phyloP scores from a whole-genome alignment of 2,113 vertebrate genomes.

The Scomber japonicus region DNA sequence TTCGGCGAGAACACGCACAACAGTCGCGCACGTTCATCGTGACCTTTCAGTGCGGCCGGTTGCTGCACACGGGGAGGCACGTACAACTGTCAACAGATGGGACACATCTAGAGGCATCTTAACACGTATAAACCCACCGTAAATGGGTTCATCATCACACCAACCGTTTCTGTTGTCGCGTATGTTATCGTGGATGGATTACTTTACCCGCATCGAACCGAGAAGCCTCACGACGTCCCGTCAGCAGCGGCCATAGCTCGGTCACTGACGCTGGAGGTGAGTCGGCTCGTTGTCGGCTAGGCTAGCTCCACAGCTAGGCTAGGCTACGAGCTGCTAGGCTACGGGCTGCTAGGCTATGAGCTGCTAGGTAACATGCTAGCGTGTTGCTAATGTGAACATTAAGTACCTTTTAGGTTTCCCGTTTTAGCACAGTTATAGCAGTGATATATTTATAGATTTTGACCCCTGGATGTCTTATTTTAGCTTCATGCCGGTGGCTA shows the following conservation, averaged over 20 bases:
- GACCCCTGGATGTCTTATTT: fast-evolving
- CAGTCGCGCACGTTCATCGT: constrained; percentile 53
- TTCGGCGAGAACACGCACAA: not conserved
- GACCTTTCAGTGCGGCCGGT: constrained; percentile 50
- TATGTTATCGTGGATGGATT: constrained; percentile 78
- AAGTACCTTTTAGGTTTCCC: not conserved
- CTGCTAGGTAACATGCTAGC: not conserved
- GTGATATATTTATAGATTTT: fast-evolving
- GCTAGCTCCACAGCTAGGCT: constrained; percentile 55
- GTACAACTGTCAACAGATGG: not conserved
- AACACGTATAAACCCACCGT: constrained; percentile 29
- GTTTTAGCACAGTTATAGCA: not conserved
- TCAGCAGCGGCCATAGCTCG: constrained; percentile 62
- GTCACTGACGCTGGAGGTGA: constrained; percentile 76
- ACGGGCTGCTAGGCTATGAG: constrained; percentile 14
- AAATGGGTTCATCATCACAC: constrained; percentile 72
- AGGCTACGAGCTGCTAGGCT: constrained; percentile 21
- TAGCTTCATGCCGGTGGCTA: fast-evolving
- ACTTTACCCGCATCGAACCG: constrained; percentile 37
- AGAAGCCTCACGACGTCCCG: constrained; percentile 67
- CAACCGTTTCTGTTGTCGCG: constrained; percentile 23
- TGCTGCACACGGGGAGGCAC: constrained; percentile 8
- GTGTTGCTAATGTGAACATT: constrained; percentile 2
- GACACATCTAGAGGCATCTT: not conserved
- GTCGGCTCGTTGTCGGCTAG: constrained; percentile 43